Base-by-base conservation (phyloP, 1,140 invertebrate species). In the Bicyclus anynana region DNA sequence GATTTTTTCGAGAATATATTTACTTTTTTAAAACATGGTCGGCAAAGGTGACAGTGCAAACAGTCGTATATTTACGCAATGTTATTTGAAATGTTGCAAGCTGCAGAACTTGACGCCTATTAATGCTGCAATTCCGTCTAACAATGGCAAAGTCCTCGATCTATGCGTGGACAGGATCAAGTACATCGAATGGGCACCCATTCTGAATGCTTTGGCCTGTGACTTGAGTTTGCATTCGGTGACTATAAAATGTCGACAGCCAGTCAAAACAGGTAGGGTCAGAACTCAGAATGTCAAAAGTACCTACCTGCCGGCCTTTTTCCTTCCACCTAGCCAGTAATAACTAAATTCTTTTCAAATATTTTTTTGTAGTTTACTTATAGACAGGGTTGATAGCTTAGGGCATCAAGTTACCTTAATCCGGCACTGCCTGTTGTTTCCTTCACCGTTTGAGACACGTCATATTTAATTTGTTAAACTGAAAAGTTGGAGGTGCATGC, bases 111-210 rank as follows among this genome's bases (percentile, higher is more conserved):
- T 89, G 14, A 84, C 79, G 12, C 86, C 87, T 1, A 48, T 89
- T 14, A 87, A 76, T 50, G 80, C 67, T 58, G 80, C 88, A 0
- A 59, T 85, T 18, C 74, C 84, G 0, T 75, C 81, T 13, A 73
- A 69, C 4, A 89, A 85, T 44, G 84, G 82, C 1, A 85, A 83
- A 48, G 74, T 90, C 5, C 60, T 94, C 48, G 92, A 93, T 57
- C 93, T 94, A 62, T 91, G 90, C 23, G 92, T 91, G 17, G 93
- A 94, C 72, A 89, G 93, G 17, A 89, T 94, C 13, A 94, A 93
- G 69, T 90, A 92, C 57, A 90, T 90, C 29, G 93, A 94, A 48
- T 94, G 93, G 93, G 85, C 82, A n/a, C 92, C 92, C 0, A 92
- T 94, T 7, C 65, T 94, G 20, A 92, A 92, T 55, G 92, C 93